phyloP scores from a whole-genome alignment of 2,888 invertebrate species.

The Nudaria mundana region DNA sequence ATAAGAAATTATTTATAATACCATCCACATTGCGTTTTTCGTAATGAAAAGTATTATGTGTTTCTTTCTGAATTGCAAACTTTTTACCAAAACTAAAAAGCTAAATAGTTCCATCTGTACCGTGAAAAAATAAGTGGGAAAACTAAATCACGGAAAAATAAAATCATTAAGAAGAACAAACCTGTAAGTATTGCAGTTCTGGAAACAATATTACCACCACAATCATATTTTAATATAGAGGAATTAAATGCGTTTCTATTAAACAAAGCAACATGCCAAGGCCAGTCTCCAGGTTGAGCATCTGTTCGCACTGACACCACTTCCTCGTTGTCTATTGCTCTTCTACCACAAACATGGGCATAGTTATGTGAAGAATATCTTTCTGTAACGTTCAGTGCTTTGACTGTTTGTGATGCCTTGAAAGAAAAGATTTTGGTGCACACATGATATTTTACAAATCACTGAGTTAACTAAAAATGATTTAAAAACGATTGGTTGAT shows the following conservation, averaged over 20 bases:
- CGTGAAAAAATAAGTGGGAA: not conserved
- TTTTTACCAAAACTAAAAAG: no score
- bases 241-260: constrained; percentile 34
- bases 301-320: constrained; percentile 55
- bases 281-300: constrained; percentile 66
- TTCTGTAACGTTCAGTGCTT: constrained; percentile 44
- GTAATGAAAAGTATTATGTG: no score
- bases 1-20: no score
- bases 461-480: no score
- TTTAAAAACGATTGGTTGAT: no score
- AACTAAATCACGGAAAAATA: not conserved
- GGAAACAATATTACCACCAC: constrained; percentile 68
- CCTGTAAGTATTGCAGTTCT: constrained; percentile 68
- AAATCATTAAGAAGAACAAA: constrained; percentile 16
- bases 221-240: constrained; percentile 45
- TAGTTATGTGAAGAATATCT: constrained; percentile 27
- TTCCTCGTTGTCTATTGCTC: constrained; percentile 57
- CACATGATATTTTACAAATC: no score
- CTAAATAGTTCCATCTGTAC: not conserved
- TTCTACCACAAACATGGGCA: constrained; percentile 59
- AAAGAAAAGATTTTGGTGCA: constrained; percentile 12
- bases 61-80: no score
- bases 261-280: constrained; percentile 69
- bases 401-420: constrained; percentile 45
- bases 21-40: no score